These are phyloP conservation scores for Patiria pectinifera DNA, from an alignment of 53 echinoderm and acorn worm species.

Conservation along the genomic window DNA sequence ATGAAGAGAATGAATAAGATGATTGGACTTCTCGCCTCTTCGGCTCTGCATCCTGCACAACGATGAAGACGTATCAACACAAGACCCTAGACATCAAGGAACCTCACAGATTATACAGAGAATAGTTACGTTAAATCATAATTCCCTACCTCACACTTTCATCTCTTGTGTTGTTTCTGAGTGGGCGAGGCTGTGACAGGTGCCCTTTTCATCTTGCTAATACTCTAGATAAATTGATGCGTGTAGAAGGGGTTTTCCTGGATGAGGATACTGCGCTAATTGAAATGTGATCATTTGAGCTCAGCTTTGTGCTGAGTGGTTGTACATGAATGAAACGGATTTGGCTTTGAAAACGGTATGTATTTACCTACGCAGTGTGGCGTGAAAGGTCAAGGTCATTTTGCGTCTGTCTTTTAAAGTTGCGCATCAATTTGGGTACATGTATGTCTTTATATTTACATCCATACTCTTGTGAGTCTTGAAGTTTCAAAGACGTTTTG, in stretches of 20 bases:
- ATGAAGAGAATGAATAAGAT: no score
- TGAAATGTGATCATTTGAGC: not conserved
- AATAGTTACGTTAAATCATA: not conserved
- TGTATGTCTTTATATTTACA: not conserved
- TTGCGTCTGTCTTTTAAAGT: not conserved
- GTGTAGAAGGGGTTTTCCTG: not conserved
- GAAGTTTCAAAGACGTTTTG: no score
- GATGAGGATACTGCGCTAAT: not conserved
- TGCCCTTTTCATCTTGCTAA: constrained; percentile 2
- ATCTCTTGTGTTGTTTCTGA: not conserved
- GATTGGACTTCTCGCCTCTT: not conserved
- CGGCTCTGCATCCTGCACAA: not conserved
- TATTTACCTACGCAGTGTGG: not conserved
- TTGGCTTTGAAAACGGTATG: not conserved
- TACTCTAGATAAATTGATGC: not conserved
- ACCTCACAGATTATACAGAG: not conserved
- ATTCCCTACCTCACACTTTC: not conserved
- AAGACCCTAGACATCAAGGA: constrained; percentile 22
- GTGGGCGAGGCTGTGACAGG: not conserved
- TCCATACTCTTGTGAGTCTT: no score
- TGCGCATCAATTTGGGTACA: not conserved
- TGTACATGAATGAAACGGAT: not conserved
- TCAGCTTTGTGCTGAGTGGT: not conserved
- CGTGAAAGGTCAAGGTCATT: not conserved
- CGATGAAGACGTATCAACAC: not conserved